phyloP scores from a whole-genome alignment of 2,888 invertebrate species.

The Drosophila maculinotata region DNA sequence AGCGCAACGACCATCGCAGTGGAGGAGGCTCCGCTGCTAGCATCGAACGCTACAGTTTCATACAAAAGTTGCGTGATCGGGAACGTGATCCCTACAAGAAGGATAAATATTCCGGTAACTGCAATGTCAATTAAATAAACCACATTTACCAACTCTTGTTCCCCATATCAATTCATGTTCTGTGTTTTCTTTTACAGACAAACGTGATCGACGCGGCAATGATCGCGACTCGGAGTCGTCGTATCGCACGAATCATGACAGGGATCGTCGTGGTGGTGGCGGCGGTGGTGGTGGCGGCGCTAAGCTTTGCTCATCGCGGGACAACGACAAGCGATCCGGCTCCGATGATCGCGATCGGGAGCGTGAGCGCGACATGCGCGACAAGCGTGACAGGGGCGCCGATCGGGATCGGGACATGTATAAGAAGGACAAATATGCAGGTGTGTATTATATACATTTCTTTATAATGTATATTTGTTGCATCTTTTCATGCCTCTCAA shows the following conservation, averaged over 20 bases:
- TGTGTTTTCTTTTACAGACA: slow-evolving; percentile 86
- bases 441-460: slow-evolving; percentile 25
- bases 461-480: too few species aligned
- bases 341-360: slow-evolving; percentile 84
- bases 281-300: slow-evolving; percentile 77
- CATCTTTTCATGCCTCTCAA: too few species aligned
- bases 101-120: slow-evolving; percentile 94
- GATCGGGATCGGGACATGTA: slow-evolving; percentile 83
- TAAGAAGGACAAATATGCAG: slow-evolving; percentile 75
- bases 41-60: slow-evolving; percentile 86
- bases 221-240: slow-evolving; percentile 87
- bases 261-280: slow-evolving; percentile 86
- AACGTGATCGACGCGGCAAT: slow-evolving; percentile 89
- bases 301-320: slow-evolving; percentile 82
- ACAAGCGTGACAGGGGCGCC: slow-evolving; percentile 83
- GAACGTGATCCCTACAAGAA: slow-evolving; percentile 97
- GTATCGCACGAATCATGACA: slow-evolving; percentile 95
- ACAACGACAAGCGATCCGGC: slow-evolving; percentile 85
- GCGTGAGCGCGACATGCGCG: slow-evolving; percentile 83
- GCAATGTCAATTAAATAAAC: background rate
- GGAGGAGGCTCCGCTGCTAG: slow-evolving; percentile 77
- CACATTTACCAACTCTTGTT: background rate
- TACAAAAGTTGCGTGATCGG: slow-evolving; percentile 85
- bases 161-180: background rate
- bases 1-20: slow-evolving; percentile 77